phyloP scores from a whole-genome alignment of 2,113 vertebrate species.

The Tragelaphus scriptus region DNA sequence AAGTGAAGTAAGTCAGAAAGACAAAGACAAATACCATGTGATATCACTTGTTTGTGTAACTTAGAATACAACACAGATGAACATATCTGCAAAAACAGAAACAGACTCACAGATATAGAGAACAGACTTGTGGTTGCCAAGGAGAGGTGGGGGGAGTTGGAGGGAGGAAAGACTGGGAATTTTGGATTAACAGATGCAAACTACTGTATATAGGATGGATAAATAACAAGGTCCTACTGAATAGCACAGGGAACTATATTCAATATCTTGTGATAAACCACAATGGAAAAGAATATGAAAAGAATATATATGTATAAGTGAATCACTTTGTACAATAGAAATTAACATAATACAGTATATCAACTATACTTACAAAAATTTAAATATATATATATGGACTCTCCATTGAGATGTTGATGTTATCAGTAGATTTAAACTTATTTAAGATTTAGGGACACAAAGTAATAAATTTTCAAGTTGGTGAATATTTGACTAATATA shows the following conservation, averaged over 20 bases:
- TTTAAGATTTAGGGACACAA: neutral
- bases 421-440: neutral
- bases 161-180: neutral
- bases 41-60: neutral
- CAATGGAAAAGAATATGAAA: neutral
- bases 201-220: neutral
- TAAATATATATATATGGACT: neutral
- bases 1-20: neutral
- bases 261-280: neutral
- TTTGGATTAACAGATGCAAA: neutral
- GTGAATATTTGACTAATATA: slow-evolving; percentile 15
- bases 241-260: neutral
- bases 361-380: neutral
- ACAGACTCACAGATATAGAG: neutral
- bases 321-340: neutral
- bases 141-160: neutral
- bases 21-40: neutral
- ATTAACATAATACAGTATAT: neutral
- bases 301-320: neutral
- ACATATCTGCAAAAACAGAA: neutral
- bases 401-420: neutral
- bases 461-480: neutral
- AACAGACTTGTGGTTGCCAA: neutral
- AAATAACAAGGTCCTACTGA: neutral
- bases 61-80: neutral